Percentiles rank a stretch among this genome's conserved stretches.
Conservation (phyloP, 2,888 invertebrate genomes). For the Celastrina argiolus region DNA sequence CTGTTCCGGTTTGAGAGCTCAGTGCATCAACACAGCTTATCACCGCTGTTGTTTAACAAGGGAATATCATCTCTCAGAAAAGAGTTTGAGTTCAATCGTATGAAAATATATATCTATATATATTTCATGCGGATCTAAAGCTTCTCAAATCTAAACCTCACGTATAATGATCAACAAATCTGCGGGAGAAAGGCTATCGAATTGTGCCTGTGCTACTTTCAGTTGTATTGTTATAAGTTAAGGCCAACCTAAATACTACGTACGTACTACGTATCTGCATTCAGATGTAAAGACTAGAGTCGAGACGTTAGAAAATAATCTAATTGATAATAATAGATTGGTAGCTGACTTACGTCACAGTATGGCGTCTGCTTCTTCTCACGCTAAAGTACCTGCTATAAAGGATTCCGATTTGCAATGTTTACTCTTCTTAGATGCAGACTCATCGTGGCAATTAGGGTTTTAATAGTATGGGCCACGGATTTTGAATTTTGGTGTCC, state of each 20-base stretch:
- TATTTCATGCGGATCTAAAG: background rate
- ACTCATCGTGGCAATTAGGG: background rate
- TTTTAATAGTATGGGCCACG: background rate
- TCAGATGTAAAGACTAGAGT: no score
- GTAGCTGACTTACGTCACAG: background rate
- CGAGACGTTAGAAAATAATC: background rate
- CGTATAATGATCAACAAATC: background rate
- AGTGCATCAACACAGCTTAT: no score
- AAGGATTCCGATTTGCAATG: background rate
- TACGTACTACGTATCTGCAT: no score
- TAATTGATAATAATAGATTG: background rate
- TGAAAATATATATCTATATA: background rate
- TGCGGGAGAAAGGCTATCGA: slow-evolving; percentile 6
- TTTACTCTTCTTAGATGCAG: background rate
- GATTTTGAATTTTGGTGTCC: background rate
- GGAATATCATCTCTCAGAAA: no score
- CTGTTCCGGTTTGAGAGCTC: no score
- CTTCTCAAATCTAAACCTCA: background rate
- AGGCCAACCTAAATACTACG: background rate
- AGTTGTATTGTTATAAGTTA: background rate
- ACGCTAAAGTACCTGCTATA: background rate
- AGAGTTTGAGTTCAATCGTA: background rate
- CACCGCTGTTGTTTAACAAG: no score
- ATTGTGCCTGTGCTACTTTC: slow-evolving; percentile 11
- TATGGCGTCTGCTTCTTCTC: background rate